Evolutionary conservation across 1,140 invertebrate genomes (phyloP).

Genomic region (Ceratitis capitata): DNA sequence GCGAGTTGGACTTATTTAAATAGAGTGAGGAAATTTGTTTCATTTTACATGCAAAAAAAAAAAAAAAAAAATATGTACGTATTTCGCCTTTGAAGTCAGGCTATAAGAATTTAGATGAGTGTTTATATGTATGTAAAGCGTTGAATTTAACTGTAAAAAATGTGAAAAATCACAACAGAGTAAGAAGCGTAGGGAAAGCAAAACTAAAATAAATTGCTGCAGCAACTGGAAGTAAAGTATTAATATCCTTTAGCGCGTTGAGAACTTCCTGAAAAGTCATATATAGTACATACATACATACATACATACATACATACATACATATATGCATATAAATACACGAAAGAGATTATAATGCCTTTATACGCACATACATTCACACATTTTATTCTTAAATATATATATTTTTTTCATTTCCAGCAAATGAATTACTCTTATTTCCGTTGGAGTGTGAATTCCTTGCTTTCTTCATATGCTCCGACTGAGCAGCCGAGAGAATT

Average conservation of each 20-base stretch:
- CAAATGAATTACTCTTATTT: constrained; percentile 15
- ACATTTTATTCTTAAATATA: neutral
- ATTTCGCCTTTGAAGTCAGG: neutral
- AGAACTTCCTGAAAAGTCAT: neutral
- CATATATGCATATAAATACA: neutral
- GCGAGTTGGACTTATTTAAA: no score
- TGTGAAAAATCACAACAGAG: neutral
- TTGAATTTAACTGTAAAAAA: neutral
- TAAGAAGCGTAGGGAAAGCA: neutral
- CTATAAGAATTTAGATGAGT: neutral
- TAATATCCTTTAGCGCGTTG: neutral
- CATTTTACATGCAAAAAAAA: no score
- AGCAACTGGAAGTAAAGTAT: neutral
- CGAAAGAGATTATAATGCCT: neutral
- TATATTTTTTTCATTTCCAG: neutral
- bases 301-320: neutral
- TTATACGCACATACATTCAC: neutral
- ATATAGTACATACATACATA: neutral
- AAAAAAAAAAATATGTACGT: no score
- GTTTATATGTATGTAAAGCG: no score
- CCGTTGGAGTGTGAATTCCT: neutral
- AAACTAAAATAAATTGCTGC: constrained; percentile 5
- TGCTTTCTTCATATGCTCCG: neutral
- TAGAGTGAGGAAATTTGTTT: no score
- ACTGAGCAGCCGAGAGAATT: no score